Evolutionary conservation across 2,113 vertebrate species (phyloP).

Genomic region (Myrmophylax atrothorax): DNA sequence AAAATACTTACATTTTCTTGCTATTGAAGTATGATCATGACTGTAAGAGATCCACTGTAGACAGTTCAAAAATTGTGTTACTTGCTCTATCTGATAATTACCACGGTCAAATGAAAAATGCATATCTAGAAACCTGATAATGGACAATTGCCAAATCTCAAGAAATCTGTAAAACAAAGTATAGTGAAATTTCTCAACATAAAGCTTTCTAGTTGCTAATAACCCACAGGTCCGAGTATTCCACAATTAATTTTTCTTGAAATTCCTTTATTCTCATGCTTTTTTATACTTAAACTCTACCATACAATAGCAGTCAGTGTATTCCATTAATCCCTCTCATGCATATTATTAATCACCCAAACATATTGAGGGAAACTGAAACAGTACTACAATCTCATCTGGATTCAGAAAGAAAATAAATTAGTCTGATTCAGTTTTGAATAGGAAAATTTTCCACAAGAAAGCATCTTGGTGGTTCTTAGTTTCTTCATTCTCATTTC

Average conservation of each 20-base stretch:
- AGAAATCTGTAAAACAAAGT: neutral
- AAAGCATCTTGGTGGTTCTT: neutral
- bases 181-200: neutral
- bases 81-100: neutral
- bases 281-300: neutral
- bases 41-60: neutral
- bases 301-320: neutral
- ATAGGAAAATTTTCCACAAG: neutral
- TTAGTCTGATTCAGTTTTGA: neutral
- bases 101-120: neutral
- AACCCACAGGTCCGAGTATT: neutral
- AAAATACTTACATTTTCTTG: neutral
- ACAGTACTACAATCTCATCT: neutral
- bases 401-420: neutral
- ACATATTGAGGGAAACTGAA: neutral
- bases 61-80: neutral
- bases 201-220: neutral
- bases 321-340: neutral
- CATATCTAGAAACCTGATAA: neutral
- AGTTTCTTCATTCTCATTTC: neutral
- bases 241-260: neutral
- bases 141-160: neutral
- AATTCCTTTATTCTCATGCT: neutral
- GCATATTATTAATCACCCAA: neutral
- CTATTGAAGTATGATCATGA: neutral